Percentiles rank a stretch among this genome's conserved stretches.
Conservation (phyloP, 2,113 vertebrate species). For the Camarhynchus parvulus region DNA sequence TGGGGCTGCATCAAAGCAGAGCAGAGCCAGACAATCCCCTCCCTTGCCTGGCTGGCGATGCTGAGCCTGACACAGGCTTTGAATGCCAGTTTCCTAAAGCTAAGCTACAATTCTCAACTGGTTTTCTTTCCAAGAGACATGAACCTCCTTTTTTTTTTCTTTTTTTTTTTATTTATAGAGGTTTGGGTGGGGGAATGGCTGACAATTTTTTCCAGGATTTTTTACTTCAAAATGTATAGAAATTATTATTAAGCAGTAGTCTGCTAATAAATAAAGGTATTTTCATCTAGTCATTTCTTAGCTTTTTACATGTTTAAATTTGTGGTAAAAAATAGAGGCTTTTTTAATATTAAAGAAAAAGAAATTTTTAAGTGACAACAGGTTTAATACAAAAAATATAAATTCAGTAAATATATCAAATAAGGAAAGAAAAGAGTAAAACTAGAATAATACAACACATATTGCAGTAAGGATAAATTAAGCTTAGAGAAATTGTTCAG, state of each 20-base stretch:
- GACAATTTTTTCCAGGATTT: neutral
- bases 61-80: neutral
- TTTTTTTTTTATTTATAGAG: neutral
- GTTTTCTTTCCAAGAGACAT: conserved; percentile 5
- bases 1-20: neutral
- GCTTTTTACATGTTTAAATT: neutral
- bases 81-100: conserved; percentile 20
- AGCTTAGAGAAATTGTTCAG: conserved; percentile 21
- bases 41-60: neutral
- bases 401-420: conserved; percentile 1
- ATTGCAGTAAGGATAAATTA: conserved; percentile 5
- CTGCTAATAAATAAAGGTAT: neutral
- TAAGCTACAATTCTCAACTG: neutral
- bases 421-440: neutral
- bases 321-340: neutral
- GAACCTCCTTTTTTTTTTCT: neutral
- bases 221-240: neutral
- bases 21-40: neutral
- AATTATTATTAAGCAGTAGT: neutral
- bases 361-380: neutral
- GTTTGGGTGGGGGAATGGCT: neutral
- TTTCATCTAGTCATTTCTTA: neutral
- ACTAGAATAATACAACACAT: neutral
- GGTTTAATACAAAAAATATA: neutral
- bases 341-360: neutral